Evolutionary conservation across 2,113 vertebrate genomes (phyloP).

Genomic region (Campylomormyrus tamandua): DNA sequence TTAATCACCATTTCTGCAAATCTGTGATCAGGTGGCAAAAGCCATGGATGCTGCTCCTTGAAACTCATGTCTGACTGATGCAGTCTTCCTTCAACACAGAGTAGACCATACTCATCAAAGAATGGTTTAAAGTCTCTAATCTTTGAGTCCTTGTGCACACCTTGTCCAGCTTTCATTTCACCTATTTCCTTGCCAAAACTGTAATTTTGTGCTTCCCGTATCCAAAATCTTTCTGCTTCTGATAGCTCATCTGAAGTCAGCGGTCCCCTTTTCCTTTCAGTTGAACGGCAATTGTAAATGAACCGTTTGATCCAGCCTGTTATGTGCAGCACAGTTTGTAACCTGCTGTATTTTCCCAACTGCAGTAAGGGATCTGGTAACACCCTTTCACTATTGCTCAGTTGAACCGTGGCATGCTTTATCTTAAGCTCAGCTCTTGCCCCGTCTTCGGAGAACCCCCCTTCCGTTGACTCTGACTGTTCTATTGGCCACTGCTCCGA

Average conservation of each 20-base stretch:
- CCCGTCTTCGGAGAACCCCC: constrained; percentile 6
- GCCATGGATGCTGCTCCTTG: constrained; percentile 24
- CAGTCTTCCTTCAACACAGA: constrained; percentile 30
- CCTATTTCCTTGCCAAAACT: constrained; percentile 8
- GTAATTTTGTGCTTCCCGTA: constrained; percentile 6
- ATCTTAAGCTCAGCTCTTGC: constrained; percentile 13
- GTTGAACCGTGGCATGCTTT: constrained; percentile 16
- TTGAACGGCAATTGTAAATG: not conserved
- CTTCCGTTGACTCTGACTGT: not conserved
- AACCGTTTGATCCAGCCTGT: constrained; percentile 24
- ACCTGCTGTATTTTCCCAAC: constrained; percentile 4
- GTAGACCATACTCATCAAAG: constrained; percentile 21
- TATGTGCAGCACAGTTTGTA: not conserved
- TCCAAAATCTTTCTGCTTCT: constrained; percentile 15
- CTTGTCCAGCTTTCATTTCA: too few species aligned
- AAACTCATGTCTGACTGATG: constrained; percentile 22
- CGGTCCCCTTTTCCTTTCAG: not conserved
- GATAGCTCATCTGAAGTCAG: constrained; percentile 18
- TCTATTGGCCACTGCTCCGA: not conserved
- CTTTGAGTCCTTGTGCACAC: too few species aligned
- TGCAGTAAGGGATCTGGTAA: constrained; percentile 1
- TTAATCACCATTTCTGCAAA: constrained; percentile 23
- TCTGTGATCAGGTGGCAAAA: constrained; percentile 19
- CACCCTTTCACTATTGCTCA: not conserved
- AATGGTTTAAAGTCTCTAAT: constrained; percentile 20